Evolutionary conservation across 2,888 invertebrate genomes (phyloP).

Genomic region (Megastigmus dorsalis): DNA sequence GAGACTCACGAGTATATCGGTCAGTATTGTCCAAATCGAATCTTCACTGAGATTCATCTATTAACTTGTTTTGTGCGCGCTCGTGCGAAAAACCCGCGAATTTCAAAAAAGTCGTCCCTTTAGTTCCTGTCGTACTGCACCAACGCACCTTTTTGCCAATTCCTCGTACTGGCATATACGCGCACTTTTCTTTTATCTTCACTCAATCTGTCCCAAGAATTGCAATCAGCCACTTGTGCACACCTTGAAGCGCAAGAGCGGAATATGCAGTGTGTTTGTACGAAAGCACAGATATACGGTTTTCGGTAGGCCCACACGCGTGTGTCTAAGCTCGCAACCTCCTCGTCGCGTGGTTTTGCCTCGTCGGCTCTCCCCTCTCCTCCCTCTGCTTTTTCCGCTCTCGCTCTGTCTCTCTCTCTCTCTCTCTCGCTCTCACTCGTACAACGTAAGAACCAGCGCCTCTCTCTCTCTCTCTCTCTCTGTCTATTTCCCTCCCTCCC

Average conservation of each 20-base stretch:
- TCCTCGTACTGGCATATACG: neutral
- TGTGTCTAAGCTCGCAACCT: slow-evolving; percentile 55
- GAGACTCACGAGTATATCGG: too few species aligned
- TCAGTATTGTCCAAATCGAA: too few species aligned
- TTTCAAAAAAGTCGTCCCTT: neutral
- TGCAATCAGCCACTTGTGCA: too few species aligned
- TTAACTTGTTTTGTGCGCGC: too few species aligned
- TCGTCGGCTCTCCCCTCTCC: slow-evolving; percentile 42
- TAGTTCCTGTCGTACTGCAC: neutral
- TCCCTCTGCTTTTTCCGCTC: slow-evolving; percentile 38
- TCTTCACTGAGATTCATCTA: too few species aligned
- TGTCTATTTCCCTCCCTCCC: slow-evolving; percentile 40
- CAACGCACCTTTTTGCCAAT: too few species aligned
- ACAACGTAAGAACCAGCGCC: too few species aligned
- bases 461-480: slow-evolving; percentile 43
- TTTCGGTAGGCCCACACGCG: slow-evolving; percentile 57
- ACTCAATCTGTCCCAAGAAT: too few species aligned
- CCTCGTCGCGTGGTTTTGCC: slow-evolving; percentile 54
- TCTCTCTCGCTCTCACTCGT: neutral
- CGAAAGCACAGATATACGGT: slow-evolving; percentile 52
- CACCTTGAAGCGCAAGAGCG: slow-evolving; percentile 54
- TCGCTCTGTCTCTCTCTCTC: slow-evolving; percentile 12
- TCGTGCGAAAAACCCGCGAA: neutral
- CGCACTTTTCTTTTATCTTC: too few species aligned
- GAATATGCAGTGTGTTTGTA: slow-evolving; percentile 41